phyloP scores from a whole-genome alignment of 2,888 invertebrate genomes.

The Meliscaeva auricollis region DNA sequence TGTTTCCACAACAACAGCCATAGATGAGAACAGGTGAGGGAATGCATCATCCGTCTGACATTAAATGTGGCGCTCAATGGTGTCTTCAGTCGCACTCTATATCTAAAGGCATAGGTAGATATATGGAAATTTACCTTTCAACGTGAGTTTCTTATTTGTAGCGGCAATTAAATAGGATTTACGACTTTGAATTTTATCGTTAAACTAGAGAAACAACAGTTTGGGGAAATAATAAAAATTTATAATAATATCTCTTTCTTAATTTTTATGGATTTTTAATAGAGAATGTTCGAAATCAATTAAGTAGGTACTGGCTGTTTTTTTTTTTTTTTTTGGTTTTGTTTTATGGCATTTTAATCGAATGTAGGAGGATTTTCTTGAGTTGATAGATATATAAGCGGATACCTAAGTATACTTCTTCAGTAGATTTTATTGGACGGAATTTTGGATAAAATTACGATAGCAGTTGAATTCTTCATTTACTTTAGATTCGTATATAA shows the following conservation, averaged over 20 bases:
- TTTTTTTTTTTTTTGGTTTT: slow-evolving; percentile 37
- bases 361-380: slow-evolving; percentile 60
- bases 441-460: slow-evolving; percentile 45
- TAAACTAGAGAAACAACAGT: slow-evolving; percentile 49
- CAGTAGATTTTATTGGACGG: slow-evolving; percentile 63
- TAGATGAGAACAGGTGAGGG: slow-evolving; percentile 64
- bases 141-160: slow-evolving; percentile 61
- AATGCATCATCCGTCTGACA: slow-evolving; percentile 65
- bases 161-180: slow-evolving; percentile 61
- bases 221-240: slow-evolving; percentile 53
- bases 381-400: neutral
- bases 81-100: slow-evolving; percentile 31
- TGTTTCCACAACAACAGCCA: slow-evolving; percentile 12
- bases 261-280: slow-evolving; percentile 70
- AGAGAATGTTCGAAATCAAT: slow-evolving; percentile 65
- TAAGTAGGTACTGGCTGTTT: slow-evolving; percentile 23
- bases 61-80: slow-evolving; percentile 72
- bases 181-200: slow-evolving; percentile 66
- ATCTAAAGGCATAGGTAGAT: neutral
- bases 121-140: slow-evolving; percentile 64
- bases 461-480: slow-evolving; percentile 33
- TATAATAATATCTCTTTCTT: slow-evolving; percentile 63
- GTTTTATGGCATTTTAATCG: slow-evolving; percentile 73
- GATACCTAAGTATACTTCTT: slow-evolving; percentile 57
- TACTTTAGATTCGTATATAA: neutral